A percentile compares a stretch with the other conserved stretches of the same genome.
Conservation (phyloP, 2,888 invertebrate species). For the Drosophila testacea region DNA sequence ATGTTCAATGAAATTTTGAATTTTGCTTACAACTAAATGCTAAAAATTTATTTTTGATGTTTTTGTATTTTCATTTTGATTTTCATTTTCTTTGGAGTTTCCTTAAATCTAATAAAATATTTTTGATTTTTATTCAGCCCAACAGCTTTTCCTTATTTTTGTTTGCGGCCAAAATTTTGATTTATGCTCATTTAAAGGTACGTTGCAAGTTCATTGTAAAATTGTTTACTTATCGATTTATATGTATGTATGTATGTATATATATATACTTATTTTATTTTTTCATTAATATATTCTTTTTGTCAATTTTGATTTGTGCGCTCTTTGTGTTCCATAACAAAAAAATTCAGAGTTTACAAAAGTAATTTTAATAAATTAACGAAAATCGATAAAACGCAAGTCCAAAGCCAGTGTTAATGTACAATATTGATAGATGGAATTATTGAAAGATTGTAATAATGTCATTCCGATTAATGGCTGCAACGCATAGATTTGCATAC, state of each 20-base stretch:
- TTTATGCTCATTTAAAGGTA: constrained; percentile 83
- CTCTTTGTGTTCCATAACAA: constrained; percentile 33
- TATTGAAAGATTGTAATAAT: constrained; percentile 56
- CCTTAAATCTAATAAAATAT: constrained; percentile 74
- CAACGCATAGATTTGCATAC: constrained; percentile 82
- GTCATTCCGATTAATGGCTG: constrained; percentile 73
- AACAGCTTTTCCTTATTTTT: constrained; percentile 57
- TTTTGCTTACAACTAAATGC: constrained; percentile 64
- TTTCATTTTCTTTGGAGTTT: constrained; percentile 34
- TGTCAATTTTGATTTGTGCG: constrained; percentile 77
- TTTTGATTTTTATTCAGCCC: constrained; percentile 76
- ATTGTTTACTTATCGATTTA: constrained; percentile 63
- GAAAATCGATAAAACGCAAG: not conserved
- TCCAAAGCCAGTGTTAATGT: constrained; percentile 4
- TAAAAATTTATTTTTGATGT: constrained; percentile 54
- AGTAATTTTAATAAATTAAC: constrained; percentile 26
- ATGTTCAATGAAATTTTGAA: constrained; percentile 58
- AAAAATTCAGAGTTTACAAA: constrained; percentile 15
- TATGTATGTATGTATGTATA: constrained; percentile 39
- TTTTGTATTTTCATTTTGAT: constrained; percentile 41
- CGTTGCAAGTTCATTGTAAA: constrained; percentile 71
- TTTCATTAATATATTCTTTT: constrained; percentile 20
- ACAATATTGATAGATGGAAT: constrained; percentile 10
- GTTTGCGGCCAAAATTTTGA: constrained; percentile 81
- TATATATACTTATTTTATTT: constrained; percentile 36